Evolutionary conservation across 2,797 vertebrate species (phyloP).

Genomic region (Eurystomus glaucurus): DNA sequence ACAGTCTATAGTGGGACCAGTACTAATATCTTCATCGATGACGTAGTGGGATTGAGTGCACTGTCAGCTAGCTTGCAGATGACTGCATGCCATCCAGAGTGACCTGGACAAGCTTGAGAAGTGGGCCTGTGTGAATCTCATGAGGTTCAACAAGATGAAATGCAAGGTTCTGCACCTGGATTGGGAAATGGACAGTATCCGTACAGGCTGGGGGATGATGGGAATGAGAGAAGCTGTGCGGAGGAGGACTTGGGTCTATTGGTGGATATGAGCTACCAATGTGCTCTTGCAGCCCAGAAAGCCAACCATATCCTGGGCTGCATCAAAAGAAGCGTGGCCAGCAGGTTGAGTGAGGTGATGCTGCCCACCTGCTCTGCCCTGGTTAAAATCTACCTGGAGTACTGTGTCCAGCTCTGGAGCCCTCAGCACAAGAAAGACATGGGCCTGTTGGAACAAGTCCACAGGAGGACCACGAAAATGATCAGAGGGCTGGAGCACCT

Average conservation of each 20-base stretch:
- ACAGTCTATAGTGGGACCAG: background rate
- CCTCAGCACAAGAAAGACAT: background rate
- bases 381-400: background rate
- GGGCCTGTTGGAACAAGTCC: background rate
- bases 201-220: background rate
- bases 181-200: background rate
- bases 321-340: background rate
- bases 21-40: background rate
- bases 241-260: background rate
- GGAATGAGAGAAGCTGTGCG: background rate
- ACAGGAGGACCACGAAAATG: background rate
- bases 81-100: background rate
- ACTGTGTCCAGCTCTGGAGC: background rate
- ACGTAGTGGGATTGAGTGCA: background rate
- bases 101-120: background rate
- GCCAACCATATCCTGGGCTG: background rate
- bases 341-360: background rate
- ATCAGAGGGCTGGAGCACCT: fast-evolving
- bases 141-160: background rate
- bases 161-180: background rate
- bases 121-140: background rate
- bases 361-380: background rate
- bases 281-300: background rate
- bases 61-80: background rate
- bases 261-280: background rate